Evolutionary conservation across 2,797 vertebrate species (phyloP), one percentile per base, ranked within the genome.

Genomic region (Chromis chromis): DNA sequence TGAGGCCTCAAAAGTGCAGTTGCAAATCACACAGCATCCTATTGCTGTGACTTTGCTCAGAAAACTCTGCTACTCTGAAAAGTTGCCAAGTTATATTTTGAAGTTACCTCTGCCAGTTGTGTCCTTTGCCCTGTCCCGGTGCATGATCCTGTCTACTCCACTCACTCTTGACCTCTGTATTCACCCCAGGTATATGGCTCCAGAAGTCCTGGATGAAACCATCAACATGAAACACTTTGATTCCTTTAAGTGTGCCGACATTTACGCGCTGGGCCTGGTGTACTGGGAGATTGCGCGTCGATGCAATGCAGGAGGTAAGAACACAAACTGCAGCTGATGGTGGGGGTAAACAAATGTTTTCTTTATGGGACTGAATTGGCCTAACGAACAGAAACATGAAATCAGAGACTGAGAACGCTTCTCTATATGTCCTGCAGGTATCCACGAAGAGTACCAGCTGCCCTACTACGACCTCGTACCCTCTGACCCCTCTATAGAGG

Each of bases 141-240:
- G 28, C 28, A 31, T 31, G 28, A 31, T 31, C 28, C 28, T 31
- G 4, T 31, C 6, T 5, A 36, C 33, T 36, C 33, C 11, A 27
- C 13, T 65, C 36, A 63, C 31, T 60, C 1, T 7, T 46, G 21
- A n/a, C n/a, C 3, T 1, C 7, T 40, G 6, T 72, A 21, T 53
- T 22, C 48, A 28, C 25, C 1, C 6, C 90, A 99, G 98, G 69
- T 99, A 99, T 82, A 99, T 99, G 98, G 98, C 98, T 63, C 98
- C 98, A 14, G 98, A 99, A 81, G 98, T 99, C 2, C 89, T 99
- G 88, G 98, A 99, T n/a, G 98, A 99, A 92, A 99, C 96, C 52
- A 99, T 99, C 90, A 99, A 99, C 91, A 99, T 98, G 97, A 99
- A 98, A 86, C 98, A 99, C 93, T 99, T 99, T 69, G 98, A 99